A percentile compares a stretch with the other conserved stretches of the same genome.
These are phyloP conservation scores for Cephus pulcher DNA, from an alignment of 2,888 invertebrate species.

Conservation along the genomic window DNA sequence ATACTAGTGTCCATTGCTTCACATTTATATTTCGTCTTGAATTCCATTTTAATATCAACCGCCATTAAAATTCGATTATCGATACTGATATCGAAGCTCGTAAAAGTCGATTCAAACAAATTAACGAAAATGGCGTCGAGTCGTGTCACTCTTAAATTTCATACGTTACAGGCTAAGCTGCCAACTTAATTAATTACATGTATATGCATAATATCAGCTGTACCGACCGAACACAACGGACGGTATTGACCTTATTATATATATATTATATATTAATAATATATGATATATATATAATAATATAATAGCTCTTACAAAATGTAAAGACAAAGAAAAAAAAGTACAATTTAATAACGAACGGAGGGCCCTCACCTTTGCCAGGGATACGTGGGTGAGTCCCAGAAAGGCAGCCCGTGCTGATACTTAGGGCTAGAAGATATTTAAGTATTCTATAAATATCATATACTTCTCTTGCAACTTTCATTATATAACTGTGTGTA, in stretches of 20 bases:
- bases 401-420: slow-evolving; percentile 2
- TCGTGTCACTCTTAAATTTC: slow-evolving; percentile 25
- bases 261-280: not conserved
- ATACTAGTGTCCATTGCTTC: too few species aligned
- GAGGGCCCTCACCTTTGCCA: not conserved
- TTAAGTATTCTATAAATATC: slow-evolving; percentile 48
- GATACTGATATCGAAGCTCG: not conserved
- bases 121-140: not conserved
- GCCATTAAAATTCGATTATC: too few species aligned
- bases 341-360: not conserved
- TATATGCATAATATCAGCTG: slow-evolving; percentile 27
- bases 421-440: slow-evolving; percentile 43
- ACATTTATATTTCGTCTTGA: too few species aligned
- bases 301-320: slow-evolving; percentile 7
- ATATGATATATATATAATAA: not conserved
- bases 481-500: slow-evolving; percentile 44
- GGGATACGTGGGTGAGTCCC: not conserved
- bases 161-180: slow-evolving; percentile 28
- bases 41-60: too few species aligned
- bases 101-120: slow-evolving; percentile 17
- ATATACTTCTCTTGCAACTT: slow-evolving; percentile 43
- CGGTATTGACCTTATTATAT: slow-evolving; percentile 2
- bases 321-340: slow-evolving; percentile 11
- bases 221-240: slow-evolving; percentile 20
- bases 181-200: slow-evolving; percentile 30